phyloP scores from a whole-genome alignment of 92 coral and sea anemone genomes.

The Epizoanthus rinbou region DNA sequence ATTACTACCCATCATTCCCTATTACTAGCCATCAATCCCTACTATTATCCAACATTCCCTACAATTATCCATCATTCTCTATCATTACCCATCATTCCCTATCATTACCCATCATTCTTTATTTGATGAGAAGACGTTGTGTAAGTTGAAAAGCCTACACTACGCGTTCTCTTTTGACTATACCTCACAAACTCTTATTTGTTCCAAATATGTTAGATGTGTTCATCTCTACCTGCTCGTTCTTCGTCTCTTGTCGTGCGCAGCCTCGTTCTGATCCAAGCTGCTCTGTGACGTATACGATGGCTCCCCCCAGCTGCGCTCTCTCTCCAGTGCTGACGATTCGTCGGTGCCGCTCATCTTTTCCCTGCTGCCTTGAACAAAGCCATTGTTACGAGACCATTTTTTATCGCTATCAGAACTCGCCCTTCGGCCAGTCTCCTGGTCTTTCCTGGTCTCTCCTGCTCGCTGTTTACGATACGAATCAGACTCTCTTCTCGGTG shows the following conservation, averaged over 20 bases:
- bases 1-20: too few relatives aligned
- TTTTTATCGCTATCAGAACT: not conserved
- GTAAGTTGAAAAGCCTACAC: too few relatives aligned
- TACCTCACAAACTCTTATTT: not conserved
- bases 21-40: too few relatives aligned
- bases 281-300: conserved; percentile 80
- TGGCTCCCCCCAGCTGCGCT: conserved; percentile 83
- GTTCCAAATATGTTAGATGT: not conserved
- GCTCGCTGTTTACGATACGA: not conserved
- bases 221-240: conserved; percentile 22
- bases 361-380: conserved; percentile 61
- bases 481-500: not conserved
- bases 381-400: conserved; percentile 47
- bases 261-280: conserved; percentile 33
- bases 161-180: too few relatives aligned
- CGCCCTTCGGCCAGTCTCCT: conserved; percentile 3
- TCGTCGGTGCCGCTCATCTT: conserved; percentile 35
- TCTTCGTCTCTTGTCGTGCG: conserved; percentile 6
- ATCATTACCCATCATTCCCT: too few relatives aligned
- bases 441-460: conserved; percentile 1
- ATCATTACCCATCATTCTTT: too few relatives aligned
- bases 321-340: conserved; percentile 41
- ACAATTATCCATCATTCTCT: too few relatives aligned
- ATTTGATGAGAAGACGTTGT: too few relatives aligned
- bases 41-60: too few relatives aligned